phyloP scores from a whole-genome alignment of 2,888 invertebrate species.

The Tenthredo notha region DNA sequence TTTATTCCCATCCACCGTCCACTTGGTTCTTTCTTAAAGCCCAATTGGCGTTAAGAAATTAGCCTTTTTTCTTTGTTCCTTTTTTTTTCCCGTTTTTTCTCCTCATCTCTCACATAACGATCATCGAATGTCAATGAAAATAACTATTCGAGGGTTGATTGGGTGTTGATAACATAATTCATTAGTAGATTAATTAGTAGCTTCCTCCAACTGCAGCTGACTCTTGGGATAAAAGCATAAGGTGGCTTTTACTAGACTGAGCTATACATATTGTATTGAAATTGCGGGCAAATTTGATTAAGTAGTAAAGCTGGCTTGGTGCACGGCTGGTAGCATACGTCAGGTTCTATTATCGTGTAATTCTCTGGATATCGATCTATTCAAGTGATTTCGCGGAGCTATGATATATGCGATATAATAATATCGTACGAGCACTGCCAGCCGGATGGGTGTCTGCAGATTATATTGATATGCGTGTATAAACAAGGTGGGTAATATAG shows the following conservation, averaged over 20 bases:
- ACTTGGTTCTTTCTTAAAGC: neutral
- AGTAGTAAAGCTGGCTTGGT: neutral
- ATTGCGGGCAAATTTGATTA: neutral
- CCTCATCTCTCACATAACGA: neutral
- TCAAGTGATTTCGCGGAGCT: conserved; percentile 7
- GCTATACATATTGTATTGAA: neutral
- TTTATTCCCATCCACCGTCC: neutral
- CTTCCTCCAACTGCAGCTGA: neutral
- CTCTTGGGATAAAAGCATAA: neutral
- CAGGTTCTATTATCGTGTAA: conserved; percentile 15
- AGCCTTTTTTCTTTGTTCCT: neutral
- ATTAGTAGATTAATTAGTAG: neutral
- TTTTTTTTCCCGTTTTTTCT: neutral
- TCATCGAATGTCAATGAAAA: neutral
- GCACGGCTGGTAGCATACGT: neutral
- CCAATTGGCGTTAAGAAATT: neutral
- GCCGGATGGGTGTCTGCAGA: neutral
- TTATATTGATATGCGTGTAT: neutral
- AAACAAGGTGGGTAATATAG: conserved; percentile 1
- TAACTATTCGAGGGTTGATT: neutral
- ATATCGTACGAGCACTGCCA: neutral
- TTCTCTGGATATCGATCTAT: conserved; percentile 19
- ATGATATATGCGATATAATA: conserved; percentile 10
- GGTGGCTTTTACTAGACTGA: neutral
- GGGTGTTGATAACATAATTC: neutral